phyloP scores from a whole-genome alignment of 2,888 invertebrate species.

The Andricus quercusramuli region DNA sequence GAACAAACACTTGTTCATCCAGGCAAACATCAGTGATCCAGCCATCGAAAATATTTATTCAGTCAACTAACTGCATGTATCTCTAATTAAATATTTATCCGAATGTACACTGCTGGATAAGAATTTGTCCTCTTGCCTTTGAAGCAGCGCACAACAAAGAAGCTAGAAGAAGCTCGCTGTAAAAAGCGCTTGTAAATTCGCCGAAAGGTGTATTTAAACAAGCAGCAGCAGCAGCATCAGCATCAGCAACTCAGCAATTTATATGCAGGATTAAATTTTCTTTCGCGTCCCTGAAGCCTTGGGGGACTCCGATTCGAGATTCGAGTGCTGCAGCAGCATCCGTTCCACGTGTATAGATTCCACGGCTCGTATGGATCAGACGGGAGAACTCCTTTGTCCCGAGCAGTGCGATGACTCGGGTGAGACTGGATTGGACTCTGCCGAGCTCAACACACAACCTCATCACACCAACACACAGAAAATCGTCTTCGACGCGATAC shows the following conservation, averaged over 20 bases:
- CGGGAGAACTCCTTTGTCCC: constrained; percentile 37
- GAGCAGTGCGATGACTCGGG: constrained; percentile 53
- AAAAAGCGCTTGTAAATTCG: constrained; percentile 30
- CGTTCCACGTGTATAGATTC: constrained; percentile 52
- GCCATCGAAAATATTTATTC: neutral
- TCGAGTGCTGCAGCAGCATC: constrained; percentile 43
- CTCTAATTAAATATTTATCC: neutral
- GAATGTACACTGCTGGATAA: neutral
- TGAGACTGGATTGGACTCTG: constrained; percentile 46
- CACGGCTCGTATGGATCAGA: constrained; percentile 44
- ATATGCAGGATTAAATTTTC: constrained; percentile 38
- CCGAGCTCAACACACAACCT: neutral
- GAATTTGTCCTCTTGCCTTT: neutral
- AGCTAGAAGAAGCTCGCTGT: neutral
- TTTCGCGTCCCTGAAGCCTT: constrained; percentile 31
- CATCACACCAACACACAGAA: neutral
- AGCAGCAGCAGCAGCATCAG: neutral
- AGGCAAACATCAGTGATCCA: neutral
- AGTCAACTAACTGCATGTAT: neutral
- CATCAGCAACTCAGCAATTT: constrained; percentile 9
- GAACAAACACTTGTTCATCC: neutral
- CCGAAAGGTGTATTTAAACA: constrained; percentile 37
- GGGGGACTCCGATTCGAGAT: constrained; percentile 6
- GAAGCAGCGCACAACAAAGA: neutral
- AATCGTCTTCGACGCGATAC: constrained; percentile 5